These are phyloP conservation scores for Drosophila robusta DNA, from an alignment of 2,888 invertebrate genomes.

Conservation along the genomic window DNA sequence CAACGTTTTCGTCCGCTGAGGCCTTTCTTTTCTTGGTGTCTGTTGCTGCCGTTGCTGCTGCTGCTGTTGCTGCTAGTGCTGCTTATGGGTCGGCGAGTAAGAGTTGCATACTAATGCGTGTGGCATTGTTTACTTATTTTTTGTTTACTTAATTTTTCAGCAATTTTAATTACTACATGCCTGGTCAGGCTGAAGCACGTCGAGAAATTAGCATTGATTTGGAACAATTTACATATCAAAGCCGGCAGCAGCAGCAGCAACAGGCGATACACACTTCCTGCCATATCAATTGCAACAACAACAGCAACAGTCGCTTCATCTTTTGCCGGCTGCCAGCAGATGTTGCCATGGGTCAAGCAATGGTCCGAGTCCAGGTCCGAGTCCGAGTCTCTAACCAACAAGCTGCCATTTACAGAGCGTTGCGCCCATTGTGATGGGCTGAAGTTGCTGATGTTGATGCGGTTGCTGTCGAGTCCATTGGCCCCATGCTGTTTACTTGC, in stretches of 20 bases:
- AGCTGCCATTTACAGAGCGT: slow-evolving; percentile 68
- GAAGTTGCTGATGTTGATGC: slow-evolving; percentile 31
- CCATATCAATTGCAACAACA: slow-evolving; percentile 25
- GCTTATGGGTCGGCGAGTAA: slow-evolving; percentile 71
- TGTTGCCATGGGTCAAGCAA: slow-evolving; percentile 76
- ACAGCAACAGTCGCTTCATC: slow-evolving; percentile 43
- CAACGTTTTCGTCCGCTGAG: slow-evolving; percentile 36
- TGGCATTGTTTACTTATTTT: slow-evolving; percentile 31
- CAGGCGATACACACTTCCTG: slow-evolving; percentile 54
- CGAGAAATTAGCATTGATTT: slow-evolving; percentile 71
- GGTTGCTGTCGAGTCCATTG: slow-evolving; percentile 68
- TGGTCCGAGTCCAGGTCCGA: slow-evolving; percentile 28
- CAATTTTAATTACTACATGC: slow-evolving; percentile 71
- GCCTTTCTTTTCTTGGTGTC: slow-evolving; percentile 73
- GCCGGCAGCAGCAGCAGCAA: slow-evolving; percentile 38
- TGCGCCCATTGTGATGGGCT: slow-evolving; percentile 45
- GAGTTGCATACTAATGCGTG: slow-evolving; percentile 82
- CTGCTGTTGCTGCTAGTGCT: slow-evolving; percentile 46
- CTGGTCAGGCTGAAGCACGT: slow-evolving; percentile 32
- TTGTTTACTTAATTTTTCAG: slow-evolving; percentile 25
- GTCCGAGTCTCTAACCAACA: slow-evolving; percentile 41
- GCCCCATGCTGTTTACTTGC: slow-evolving; percentile 80
- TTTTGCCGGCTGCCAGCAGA: slow-evolving; percentile 63
- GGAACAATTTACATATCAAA: slow-evolving; percentile 79
- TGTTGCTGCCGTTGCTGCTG: slow-evolving; percentile 37